A percentile compares a stretch with the other conserved stretches of the same genome.
Conservation (phyloP, 1,140 invertebrate genomes). For the Goniozus legneri region DNA sequence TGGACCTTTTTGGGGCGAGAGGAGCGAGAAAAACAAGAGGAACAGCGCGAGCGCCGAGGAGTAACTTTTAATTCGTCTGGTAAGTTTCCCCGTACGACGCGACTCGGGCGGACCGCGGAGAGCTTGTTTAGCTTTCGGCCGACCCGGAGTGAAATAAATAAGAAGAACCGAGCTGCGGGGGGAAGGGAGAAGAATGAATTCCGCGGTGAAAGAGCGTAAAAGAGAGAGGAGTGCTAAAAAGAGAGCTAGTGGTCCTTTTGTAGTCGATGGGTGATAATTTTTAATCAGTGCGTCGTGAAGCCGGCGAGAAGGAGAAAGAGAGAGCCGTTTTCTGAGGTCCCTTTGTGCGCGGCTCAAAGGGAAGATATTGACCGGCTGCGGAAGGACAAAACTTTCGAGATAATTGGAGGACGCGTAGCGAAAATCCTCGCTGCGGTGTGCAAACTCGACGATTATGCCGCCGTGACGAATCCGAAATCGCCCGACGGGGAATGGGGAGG, state of each 20-base stretch:
- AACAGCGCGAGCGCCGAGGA: no score
- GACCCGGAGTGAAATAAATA: conserved; percentile 25
- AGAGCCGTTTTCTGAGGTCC: no score
- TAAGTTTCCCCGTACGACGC: conserved; percentile 34
- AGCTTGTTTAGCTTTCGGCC: conserved; percentile 27
- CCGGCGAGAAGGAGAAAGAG: no score
- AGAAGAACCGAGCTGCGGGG: conserved; percentile 9
- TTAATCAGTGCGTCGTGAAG: conserved; percentile 38
- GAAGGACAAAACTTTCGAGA: conserved; percentile 33
- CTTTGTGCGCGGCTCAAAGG: conserved; percentile 21
- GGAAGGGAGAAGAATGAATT: not conserved
- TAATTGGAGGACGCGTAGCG: conserved; percentile 34
- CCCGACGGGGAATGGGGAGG: no score
- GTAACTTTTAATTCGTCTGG: conserved; percentile 36
- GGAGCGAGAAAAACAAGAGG: no score
- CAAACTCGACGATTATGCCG: no score
- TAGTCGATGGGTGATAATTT: conserved; percentile 42
- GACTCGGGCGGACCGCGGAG: no score
- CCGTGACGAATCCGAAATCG: no score
- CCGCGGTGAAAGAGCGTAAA: conserved; percentile 1
- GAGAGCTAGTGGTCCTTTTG: conserved; percentile 29
- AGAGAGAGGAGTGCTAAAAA: not conserved
- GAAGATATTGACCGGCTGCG: conserved; percentile 24
- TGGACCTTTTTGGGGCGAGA: no score
- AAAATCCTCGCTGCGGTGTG: no score